phyloP scores from a whole-genome alignment of 2,888 invertebrate genomes.

The Drymonia ruficornis region DNA sequence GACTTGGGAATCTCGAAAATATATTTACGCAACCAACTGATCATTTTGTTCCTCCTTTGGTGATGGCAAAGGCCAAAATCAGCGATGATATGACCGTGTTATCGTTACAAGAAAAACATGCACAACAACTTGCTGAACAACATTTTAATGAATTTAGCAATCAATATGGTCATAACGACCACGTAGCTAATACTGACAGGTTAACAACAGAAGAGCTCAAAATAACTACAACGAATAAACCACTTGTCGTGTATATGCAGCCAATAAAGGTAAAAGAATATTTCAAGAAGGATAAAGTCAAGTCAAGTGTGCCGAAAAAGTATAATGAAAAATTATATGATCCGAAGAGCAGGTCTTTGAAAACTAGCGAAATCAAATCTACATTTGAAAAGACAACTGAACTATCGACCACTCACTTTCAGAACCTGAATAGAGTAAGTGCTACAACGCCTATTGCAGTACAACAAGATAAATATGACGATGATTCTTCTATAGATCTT shows the following conservation, averaged over 20 bases:
- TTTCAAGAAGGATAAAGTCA: conserved; percentile 54
- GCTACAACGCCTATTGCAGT: conserved; percentile 27
- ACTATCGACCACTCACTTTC: conserved; percentile 24
- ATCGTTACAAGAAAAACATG: conserved; percentile 77
- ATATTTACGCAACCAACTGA: conserved; percentile 80
- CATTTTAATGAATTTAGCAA: conserved; percentile 47
- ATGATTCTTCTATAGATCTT: conserved; percentile 64
- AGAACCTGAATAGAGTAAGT: conserved; percentile 26
- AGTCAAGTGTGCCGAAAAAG: conserved; percentile 65
- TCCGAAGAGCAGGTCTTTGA: conserved; percentile 51
- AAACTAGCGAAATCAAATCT: conserved; percentile 43
- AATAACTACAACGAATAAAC: conserved; percentile 30
- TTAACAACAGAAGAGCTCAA: conserved; percentile 39
- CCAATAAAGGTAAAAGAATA: conserved; percentile 38
- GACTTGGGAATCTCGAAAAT: conserved; percentile 72
- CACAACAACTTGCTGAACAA: conserved; percentile 71
- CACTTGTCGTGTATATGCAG: conserved; percentile 32
- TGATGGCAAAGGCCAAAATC: conserved; percentile 81
- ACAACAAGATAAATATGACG: conserved; percentile 37
- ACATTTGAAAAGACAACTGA: conserved; percentile 40
- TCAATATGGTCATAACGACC: conserved; percentile 34
- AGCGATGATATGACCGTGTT: conserved; percentile 80
- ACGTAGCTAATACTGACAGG: conserved; percentile 27
- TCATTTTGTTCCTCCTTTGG: conserved; percentile 79
- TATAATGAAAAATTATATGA: conserved; percentile 63